Evolutionary conservation across 1,140 invertebrate species (phyloP), one percentile per base, ranked within the genome.

Genomic region (Cotesia chilonis): DNA sequence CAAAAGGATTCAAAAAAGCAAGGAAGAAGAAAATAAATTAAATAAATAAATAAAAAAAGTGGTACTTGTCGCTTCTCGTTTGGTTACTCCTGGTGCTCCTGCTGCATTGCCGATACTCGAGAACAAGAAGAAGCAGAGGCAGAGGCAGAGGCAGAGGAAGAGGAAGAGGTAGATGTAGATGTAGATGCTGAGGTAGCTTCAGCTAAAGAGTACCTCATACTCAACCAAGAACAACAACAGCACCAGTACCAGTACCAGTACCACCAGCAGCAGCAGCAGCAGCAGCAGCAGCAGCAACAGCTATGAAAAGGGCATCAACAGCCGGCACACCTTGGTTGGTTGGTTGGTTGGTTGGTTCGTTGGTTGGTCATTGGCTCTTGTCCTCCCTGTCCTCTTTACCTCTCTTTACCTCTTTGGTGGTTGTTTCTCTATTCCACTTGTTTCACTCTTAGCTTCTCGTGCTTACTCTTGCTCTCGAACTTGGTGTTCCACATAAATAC

Each of bases 401-500:
- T 64, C 52, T 65, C 66, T 74, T 65, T 20, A 51, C 64, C 12
- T 57, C 61, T 51, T n/a, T 57, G 9, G 6, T 57, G 9, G 6
- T 54, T 68, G 12, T 28, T 28, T 28, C 28, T 28, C 28, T n/a
- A 52, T 61, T 54, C 51, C 55, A 59, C 61, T 61, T 63, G 63
- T 71, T 54, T 71, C 70, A 59, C 51, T 64, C 51, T 37, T 67
- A 38, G 20, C n/a, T n/a, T 70, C 54, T n/a, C 20, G 54, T 20
- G 12, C 10, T 38, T n/a, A 36, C 20, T 61, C 70, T 71, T 28
- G 36, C 28, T 60, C 12, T 12, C 35, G 20, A 57, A 69, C 75
- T 59, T 59, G 73, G 77, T 83, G 84, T 86, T 86, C 80, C 84
- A 83, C 82, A 84, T 86, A 85, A 85, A 85, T 84, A 85, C 84